A percentile compares a stretch with the other conserved stretches of the same genome.
Conservation (phyloP, 1,140 invertebrate species). For the Penaeus vannamei region DNA sequence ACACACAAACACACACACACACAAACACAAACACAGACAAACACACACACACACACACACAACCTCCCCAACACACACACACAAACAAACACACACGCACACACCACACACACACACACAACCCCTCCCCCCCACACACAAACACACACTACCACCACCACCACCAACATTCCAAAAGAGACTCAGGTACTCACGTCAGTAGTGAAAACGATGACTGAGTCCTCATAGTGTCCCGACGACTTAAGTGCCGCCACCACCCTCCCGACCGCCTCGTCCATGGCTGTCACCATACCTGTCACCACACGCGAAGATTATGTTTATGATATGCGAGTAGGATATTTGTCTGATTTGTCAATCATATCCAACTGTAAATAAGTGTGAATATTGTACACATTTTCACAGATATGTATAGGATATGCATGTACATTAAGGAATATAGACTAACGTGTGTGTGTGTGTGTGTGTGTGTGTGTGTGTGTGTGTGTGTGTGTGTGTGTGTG, state of each 20-base stretch:
- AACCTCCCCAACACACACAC: neutral
- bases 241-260: constrained; percentile 72
- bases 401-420: neutral
- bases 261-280: constrained; percentile 73
- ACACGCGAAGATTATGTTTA: neutral
- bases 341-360: no score
- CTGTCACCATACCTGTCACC: constrained; percentile 73
- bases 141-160: neutral
- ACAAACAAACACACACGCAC: neutral
- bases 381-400: neutral
- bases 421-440: neutral
- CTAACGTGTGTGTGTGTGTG: neutral
- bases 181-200: constrained; percentile 69
- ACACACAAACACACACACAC: no score
- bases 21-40: no score
- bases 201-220: constrained; percentile 73
- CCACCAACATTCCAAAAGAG: neutral
- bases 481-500: neutral
- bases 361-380: neutral
- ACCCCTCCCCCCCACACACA: neutral
- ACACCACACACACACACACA: neutral
- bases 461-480: neutral
- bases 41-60: no score
- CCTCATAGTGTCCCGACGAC: constrained; percentile 72
- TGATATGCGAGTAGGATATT: neutral